phyloP scores from a whole-genome alignment of 2,888 invertebrate species.

The Cheilosia variabilis region DNA sequence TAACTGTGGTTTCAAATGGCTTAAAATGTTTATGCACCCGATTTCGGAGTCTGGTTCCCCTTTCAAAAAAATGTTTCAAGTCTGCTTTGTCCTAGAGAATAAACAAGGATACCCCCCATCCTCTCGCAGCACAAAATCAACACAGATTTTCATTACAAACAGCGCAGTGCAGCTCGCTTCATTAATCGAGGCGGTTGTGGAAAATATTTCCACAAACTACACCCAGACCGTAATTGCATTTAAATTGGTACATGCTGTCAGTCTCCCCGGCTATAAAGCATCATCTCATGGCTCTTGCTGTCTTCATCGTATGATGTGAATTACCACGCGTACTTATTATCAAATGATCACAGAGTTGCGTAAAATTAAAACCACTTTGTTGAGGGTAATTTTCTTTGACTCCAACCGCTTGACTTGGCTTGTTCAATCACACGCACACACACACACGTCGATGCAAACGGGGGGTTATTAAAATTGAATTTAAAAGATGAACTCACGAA shows the following conservation, averaged over 20 bases:
- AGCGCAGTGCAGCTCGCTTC: constrained; percentile 8
- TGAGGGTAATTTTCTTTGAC: constrained; percentile 52
- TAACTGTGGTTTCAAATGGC: too few species aligned
- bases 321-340: constrained; percentile 51
- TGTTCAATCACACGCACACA: constrained; percentile 29
- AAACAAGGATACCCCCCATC: too few species aligned
- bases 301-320: constrained; percentile 33
- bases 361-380: constrained; percentile 69
- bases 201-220: constrained; percentile 15
- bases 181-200: constrained; percentile 26
- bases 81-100: too few species aligned
- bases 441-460: not conserved
- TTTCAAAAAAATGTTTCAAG: too few species aligned
- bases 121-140: not conserved
- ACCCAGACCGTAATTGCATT: constrained; percentile 56
- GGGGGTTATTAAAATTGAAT: constrained; percentile 70
- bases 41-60: too few species aligned
- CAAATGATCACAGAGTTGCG: constrained; percentile 68
- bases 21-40: too few species aligned
- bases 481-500: constrained; percentile 64
- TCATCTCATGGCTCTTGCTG: constrained; percentile 49
- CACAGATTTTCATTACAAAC: constrained; percentile 1
- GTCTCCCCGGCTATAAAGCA: constrained; percentile 34
- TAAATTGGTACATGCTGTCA: constrained; percentile 65
- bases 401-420: constrained; percentile 19